Conservation (phyloP, 2,888 invertebrate genomes). For the Watsonalla binaria region DNA sequence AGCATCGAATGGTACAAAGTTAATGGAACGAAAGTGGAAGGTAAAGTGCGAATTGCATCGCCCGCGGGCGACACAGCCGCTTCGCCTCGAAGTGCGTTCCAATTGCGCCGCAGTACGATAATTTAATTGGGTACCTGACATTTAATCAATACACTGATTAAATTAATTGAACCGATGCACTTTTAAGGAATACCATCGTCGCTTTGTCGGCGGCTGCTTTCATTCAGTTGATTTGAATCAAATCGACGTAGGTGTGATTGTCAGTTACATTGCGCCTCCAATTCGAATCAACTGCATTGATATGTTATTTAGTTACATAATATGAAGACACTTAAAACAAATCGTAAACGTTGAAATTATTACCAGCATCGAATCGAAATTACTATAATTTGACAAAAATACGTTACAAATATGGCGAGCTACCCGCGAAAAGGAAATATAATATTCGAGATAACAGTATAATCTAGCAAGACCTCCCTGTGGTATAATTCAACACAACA, state of each 20-base stretch:
- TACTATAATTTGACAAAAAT: too few relatives aligned
- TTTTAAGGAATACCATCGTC: constrained; percentile 49
- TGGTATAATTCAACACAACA: too few relatives aligned
- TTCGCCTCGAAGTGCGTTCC: constrained; percentile 34
- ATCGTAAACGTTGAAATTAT: too few relatives aligned
- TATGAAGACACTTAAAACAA: constrained; percentile 38
- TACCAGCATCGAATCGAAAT: too few relatives aligned
- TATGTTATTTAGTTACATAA: constrained; percentile 21
- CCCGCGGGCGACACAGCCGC: constrained; percentile 33
- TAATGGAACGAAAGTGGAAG: constrained; percentile 46
- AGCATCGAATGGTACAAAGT: constrained; percentile 45
- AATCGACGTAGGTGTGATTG: constrained; percentile 11
- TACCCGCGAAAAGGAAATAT: too few relatives aligned
- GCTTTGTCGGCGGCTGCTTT: constrained; percentile 23
- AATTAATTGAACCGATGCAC: constrained; percentile 69
- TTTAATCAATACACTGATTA: constrained; percentile 72
- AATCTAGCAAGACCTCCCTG: too few relatives aligned
- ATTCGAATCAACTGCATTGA: constrained; percentile 7
- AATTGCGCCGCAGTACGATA: constrained; percentile 50
- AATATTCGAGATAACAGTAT: too few relatives aligned
- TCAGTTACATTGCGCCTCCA: constrained; percentile 25
- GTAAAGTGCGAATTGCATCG: constrained; percentile 49
- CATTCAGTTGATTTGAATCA: constrained; percentile 15
- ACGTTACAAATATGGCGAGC: too few relatives aligned
- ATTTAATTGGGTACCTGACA: constrained; percentile 73